These are phyloP conservation scores for Hyposmocoma kahamanoa DNA, from an alignment of 1,140 invertebrate species.

Conservation along the genomic window DNA sequence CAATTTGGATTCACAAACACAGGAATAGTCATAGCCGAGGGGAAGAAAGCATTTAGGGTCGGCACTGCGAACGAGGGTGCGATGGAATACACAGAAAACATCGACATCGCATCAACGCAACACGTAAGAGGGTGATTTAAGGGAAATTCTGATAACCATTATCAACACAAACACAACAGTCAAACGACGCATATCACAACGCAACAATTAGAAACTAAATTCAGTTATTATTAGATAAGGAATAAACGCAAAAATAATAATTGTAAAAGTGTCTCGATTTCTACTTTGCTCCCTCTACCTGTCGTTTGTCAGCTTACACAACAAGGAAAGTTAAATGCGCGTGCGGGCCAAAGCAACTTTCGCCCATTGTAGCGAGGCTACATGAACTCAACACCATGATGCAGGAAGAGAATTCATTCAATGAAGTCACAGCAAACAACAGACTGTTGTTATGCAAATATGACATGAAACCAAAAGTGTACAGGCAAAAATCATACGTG, in stretches of 20 bases:
- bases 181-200: too few species aligned
- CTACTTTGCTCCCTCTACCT: conserved; percentile 64
- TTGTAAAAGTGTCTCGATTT: conserved; percentile 61
- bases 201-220: conserved; percentile 9
- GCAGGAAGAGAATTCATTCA: background rate
- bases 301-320: conserved; percentile 65
- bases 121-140: conserved; percentile 12
- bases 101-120: conserved; percentile 48
- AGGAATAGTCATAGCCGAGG: conserved; percentile 22
- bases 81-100: conserved; percentile 48
- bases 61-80: conserved; percentile 57
- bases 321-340: conserved; percentile 71
- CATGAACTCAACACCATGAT: conserved; percentile 24
- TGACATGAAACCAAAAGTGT: too few species aligned
- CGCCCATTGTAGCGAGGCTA: conserved; percentile 51
- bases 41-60: conserved; percentile 53
- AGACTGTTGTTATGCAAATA: conserved; percentile 9
- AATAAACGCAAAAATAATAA: conserved; percentile 21
- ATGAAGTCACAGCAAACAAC: background rate
- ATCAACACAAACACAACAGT: background rate
- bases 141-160: background rate
- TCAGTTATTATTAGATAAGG: conserved; percentile 19
- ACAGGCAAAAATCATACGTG: conserved; percentile 18
- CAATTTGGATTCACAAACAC: too few species aligned
- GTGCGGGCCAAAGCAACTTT: conserved; percentile 64